Base-by-base conservation (phyloP, 2,888 invertebrate genomes). In the Euzetes globulus region DNA sequence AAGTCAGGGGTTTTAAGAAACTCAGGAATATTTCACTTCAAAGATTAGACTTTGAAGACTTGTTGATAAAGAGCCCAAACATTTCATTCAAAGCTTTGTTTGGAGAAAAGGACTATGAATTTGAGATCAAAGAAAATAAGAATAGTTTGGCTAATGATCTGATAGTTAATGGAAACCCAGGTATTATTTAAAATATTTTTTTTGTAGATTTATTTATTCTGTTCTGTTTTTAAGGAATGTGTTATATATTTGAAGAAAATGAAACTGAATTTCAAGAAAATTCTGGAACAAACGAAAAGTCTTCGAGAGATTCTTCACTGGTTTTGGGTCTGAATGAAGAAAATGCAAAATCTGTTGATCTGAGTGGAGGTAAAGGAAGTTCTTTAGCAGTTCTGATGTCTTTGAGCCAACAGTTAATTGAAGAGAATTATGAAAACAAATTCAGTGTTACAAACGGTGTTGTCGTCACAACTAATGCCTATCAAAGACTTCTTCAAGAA, bases 361-460 rank as follows among this genome's bases (percentile, higher is more conserved):
- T 75, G n/a, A 58, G 65, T 70, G 75, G 75, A 29, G 75, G 75
- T n/a, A 75, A 75, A 71, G 75, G 75, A 37, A 60, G 63, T 33
- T 75, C 75, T 65, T 55, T 75, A 33, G 45, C 73, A 13, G 55
- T 68, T 52, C 47, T 75, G 9, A 81, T 33, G 63, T 9, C 15
- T 63, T 63, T 63, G 37, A 63, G 63, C 11, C 2, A 63, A 2
- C 15, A 63, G 33, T 37, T 63, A 19, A 17, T 37, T n/a, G 13
- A 37, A 25, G 17, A 33, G 6, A 63, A 60, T 19, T 22, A 73
- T 33, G 19, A 33, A 27, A 41, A 22, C 63, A 63, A 27, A 37
- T 73, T 58, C 37, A 41, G n/a, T 45, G 76, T 76, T 1, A 65
- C 75, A 15, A 63, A 65, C 22, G 75, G 72, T 58, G 15, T 75